Base-by-base conservation (phyloP, 2,113 vertebrate species). In the Chloebia gouldiae region DNA sequence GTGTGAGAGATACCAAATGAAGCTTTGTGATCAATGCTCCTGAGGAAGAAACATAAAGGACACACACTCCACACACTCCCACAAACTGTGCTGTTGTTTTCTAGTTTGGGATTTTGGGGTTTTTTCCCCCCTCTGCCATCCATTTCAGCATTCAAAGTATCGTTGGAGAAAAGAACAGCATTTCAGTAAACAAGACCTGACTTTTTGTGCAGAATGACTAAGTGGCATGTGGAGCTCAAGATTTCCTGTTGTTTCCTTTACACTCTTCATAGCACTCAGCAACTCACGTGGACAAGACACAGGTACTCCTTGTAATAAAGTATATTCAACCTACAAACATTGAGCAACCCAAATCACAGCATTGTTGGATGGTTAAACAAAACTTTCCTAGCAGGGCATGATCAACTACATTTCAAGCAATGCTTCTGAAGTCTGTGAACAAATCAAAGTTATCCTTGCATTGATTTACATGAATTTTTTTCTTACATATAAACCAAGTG, bases 71-170 rank as follows among this genome's bases (percentile, higher is more conserved):
- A 53, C 12, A 23, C 50, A 54, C 35, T 73, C 17, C 24, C 39
- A 59, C 17, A 30, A 75, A 50, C 13, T 18, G 11, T 13, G 50
- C 30, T 20, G 5, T 6, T 33, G 19, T 30, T 40, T 66, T 20
- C 28, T 42, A 19, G 22, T 51, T 35, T 18, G 21, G 39, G 4
- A 28, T 22, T 87, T 79, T 31, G 8, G 4, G 0, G 0, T 33
- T 13, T n/a, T 30, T 6, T 1, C 2, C 20, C 6, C 1, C 13
- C 63, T 7, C n/a, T 7, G 6, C 14, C 21, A 35, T 24, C 57
- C 14, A 25, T 60, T 31, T 68, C 42, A 56, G 71, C 11, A 44
- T 31, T 37, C 44, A 63, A 65, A 63, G 15, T 22, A 27, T 15
- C 22, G 49, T 31, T 23, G 4, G 17, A 90, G 20, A 61, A 92